Conservation (phyloP, 2,888 invertebrate genomes). For the Atrina japonica region DNA sequence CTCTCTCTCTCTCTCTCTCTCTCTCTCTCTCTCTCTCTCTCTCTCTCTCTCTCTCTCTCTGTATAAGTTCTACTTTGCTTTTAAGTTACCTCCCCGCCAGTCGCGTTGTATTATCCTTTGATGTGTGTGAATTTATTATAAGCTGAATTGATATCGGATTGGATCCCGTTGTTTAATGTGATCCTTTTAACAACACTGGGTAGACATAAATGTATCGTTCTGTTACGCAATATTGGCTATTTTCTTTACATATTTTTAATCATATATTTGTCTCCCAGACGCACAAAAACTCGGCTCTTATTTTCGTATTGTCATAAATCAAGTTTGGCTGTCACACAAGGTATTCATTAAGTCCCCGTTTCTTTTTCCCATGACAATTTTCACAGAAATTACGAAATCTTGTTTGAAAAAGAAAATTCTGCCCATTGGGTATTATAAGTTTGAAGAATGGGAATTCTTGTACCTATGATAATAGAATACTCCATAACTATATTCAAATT, state of each 20-base stretch:
- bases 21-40: no score
- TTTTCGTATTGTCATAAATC: neutral
- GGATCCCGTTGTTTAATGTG: no score
- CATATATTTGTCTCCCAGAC: constrained; percentile 1
- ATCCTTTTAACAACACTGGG: no score
- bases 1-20: no score
- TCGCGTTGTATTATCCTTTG: no score
- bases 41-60: no score
- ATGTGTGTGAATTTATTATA: no score
- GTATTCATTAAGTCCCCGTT: constrained; percentile 6
- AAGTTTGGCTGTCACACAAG: constrained; percentile 1
- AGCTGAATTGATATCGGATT: no score
- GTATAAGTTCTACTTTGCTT: no score
- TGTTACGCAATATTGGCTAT: neutral
- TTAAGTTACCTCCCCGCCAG: no score
- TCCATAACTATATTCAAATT: constrained; percentile 26
- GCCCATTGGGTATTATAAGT: neutral
- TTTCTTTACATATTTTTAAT: constrained; percentile 17
- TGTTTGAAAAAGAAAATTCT: constrained; percentile 12
- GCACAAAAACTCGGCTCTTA: neutral
- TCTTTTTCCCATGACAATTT: constrained; percentile 1
- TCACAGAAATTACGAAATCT: constrained; percentile 10
- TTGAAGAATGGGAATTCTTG: constrained; percentile 4
- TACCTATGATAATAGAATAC: constrained; percentile 29
- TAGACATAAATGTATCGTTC: no score